phyloP scores from a whole-genome alignment of 2,888 invertebrate species.

The Chalcosyrphus nemorum region DNA sequence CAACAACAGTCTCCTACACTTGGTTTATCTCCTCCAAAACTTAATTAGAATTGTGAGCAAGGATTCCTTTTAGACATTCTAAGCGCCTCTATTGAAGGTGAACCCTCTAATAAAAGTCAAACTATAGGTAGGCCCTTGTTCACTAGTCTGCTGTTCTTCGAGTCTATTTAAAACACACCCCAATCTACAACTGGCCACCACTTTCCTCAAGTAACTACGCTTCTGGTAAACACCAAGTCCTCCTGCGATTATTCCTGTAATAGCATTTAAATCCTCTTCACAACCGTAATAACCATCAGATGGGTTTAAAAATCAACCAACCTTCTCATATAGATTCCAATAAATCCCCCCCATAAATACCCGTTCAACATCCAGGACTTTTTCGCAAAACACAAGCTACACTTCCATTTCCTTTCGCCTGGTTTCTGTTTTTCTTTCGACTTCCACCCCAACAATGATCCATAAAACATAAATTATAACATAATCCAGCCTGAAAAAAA shows the following conservation, averaged over 20 bases:
- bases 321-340: constrained; percentile 32
- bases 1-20: too few species aligned
- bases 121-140: too few species aligned
- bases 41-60: too few species aligned
- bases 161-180: too few species aligned
- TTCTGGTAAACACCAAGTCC: neutral
- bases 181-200: neutral
- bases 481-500: constrained; percentile 32
- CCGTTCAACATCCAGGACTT: neutral
- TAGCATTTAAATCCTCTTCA: constrained; percentile 36
- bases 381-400: neutral
- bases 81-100: too few species aligned
- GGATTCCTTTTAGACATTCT: too few species aligned
- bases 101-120: too few species aligned
- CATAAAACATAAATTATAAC: constrained; percentile 56
- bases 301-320: constrained; percentile 48
- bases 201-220: neutral
- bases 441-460: constrained; percentile 30
- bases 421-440: neutral
- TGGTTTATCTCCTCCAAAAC: too few species aligned
- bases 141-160: too few species aligned
- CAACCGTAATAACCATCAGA: constrained; percentile 36
- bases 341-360: constrained; percentile 40
- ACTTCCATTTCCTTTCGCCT: neutral
- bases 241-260: constrained; percentile 3